Conservation (phyloP, 2,797 vertebrate species). For the Mormyrus hasselquistii region DNA sequence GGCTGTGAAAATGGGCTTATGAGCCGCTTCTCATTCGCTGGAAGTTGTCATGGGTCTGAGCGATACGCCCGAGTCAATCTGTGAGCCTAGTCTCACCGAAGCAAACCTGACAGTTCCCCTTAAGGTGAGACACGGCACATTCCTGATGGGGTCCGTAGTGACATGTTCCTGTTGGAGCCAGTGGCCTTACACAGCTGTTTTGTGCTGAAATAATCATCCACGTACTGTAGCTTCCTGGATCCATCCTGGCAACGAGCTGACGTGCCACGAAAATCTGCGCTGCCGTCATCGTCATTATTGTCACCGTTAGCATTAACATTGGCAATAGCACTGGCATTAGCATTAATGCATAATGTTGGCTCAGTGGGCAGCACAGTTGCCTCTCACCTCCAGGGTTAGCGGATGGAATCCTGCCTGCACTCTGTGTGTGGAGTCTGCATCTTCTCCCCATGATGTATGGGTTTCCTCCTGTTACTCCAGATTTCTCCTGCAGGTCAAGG, state of each 20-base stretch:
- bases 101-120: neutral
- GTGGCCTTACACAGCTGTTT: neutral
- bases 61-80: neutral
- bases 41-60: neutral
- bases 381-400: neutral
- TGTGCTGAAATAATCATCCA: neutral
- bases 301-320: neutral
- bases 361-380: neutral
- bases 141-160: neutral
- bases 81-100: neutral
- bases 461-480: neutral
- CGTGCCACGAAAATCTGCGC: neutral
- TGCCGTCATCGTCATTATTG: neutral
- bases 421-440: neutral
- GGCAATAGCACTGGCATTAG: neutral
- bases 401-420: neutral
- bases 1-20: neutral
- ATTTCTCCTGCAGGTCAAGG: neutral
- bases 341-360: neutral
- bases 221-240: neutral
- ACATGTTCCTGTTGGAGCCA: neutral
- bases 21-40: neutral
- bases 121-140: neutral
- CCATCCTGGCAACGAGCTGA: neutral
- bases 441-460: neutral